These are phyloP conservation scores for Oncorhynchus gorbuscha DNA, from an alignment of 2,113 vertebrate genomes.

Conservation along the genomic window DNA sequence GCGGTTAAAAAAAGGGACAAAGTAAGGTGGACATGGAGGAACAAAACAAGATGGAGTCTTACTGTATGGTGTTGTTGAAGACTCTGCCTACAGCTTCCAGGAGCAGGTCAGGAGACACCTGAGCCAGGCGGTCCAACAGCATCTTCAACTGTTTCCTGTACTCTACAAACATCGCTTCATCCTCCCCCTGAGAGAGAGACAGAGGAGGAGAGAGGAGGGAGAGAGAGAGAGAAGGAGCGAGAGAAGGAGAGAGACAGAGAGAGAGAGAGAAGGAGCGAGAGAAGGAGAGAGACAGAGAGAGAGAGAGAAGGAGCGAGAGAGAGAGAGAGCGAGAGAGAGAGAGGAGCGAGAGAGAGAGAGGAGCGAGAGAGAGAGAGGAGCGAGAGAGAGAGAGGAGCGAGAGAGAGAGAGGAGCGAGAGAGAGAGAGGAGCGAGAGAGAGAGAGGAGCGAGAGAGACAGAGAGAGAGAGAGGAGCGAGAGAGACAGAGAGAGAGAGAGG, in stretches of 20 bases:
- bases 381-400: too few relatives aligned
- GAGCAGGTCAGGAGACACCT: conserved; percentile 93
- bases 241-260: too few relatives aligned
- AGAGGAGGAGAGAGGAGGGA: not conserved
- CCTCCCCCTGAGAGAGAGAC: conserved; percentile 82
- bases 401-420: too few relatives aligned
- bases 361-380: too few relatives aligned
- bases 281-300: not conserved
- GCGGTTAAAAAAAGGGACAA: too few relatives aligned
- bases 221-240: not conserved
- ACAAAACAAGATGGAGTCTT: conserved; percentile 31
- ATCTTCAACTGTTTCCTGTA: conserved; percentile 98
- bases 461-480: not conserved
- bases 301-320: not conserved
- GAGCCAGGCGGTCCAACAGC: conserved; percentile 91
- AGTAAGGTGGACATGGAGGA: too few relatives aligned
- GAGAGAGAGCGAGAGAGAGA: not conserved
- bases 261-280: too few relatives aligned
- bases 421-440: too few relatives aligned
- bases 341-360: too few relatives aligned
- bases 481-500: too few relatives aligned
- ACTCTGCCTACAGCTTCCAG: conserved; percentile 88
- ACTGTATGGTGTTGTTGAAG: conserved; percentile 91
- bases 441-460: not conserved
- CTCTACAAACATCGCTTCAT: conserved; percentile 99